phyloP scores from a whole-genome alignment of 2,888 invertebrate genomes.

The Tinea pellionella region DNA sequence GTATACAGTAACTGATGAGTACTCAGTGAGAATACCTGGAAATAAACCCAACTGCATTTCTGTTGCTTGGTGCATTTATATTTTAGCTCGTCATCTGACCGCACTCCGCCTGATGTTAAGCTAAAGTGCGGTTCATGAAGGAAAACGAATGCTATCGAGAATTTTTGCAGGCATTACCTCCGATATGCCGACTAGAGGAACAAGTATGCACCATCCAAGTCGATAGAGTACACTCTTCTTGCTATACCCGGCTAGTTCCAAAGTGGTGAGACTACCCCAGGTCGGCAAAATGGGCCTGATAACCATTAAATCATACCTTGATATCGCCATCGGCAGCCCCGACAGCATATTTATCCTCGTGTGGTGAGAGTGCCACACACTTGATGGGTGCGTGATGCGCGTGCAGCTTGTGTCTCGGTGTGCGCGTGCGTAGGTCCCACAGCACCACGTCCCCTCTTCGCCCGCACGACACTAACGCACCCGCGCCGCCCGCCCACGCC shows the following conservation, averaged over 20 bases:
- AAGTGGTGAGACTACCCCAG: too few species aligned
- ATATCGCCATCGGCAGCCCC: slow-evolving; percentile 95
- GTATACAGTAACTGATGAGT: slow-evolving; percentile 88
- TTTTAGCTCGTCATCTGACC: too few species aligned
- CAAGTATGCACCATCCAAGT: too few species aligned
- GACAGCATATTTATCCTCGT: slow-evolving; percentile 96
- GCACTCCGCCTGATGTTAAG: too few species aligned
- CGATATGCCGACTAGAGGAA: too few species aligned
- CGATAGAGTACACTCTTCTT: too few species aligned
- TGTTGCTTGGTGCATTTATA: neutral
- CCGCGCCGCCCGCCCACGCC: slow-evolving; percentile 92
- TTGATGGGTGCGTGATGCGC: slow-evolving; percentile 96
- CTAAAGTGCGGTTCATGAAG: too few species aligned
- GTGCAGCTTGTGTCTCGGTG: slow-evolving; percentile 81
- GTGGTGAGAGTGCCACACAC: slow-evolving; percentile 93
- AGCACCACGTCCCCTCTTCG: slow-evolving; percentile 97
- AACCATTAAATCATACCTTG: slow-evolving; percentile 70
- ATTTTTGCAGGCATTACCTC: too few species aligned
- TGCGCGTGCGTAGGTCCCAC: slow-evolving; percentile 93
- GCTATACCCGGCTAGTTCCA: too few species aligned
- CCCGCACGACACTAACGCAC: slow-evolving; percentile 94
- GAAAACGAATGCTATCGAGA: too few species aligned
- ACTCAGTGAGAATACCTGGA: slow-evolving; percentile 92
- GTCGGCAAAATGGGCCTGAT: neutral
- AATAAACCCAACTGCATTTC: slow-evolving; percentile 18